Conservation (phyloP, 35 echinoderm and acorn worm genomes). For the Apostichopus japonicus region DNA sequence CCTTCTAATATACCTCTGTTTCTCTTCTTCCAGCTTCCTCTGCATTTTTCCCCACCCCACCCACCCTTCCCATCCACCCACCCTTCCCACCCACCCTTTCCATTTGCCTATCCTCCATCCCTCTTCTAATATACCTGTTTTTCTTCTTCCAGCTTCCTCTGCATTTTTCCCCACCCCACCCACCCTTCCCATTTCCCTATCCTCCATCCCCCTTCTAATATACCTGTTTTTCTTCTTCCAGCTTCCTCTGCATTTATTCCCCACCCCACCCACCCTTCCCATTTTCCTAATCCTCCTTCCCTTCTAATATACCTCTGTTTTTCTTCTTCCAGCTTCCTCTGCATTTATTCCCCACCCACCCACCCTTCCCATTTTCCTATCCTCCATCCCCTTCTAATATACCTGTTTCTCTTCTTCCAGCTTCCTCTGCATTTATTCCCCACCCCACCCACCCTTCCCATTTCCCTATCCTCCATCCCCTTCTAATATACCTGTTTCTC, state of each 20-base stretch:
- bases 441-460: slow-evolving; percentile 39
- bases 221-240: too few relatives aligned
- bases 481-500: slow-evolving; percentile 54
- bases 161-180: too few relatives aligned
- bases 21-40: slow-evolving; percentile 74
- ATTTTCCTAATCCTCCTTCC: slow-evolving; percentile 67
- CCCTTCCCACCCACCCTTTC: too few relatives aligned
- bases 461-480: slow-evolving; percentile 60
- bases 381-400: not conserved
- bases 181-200: too few relatives aligned
- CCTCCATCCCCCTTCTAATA: too few relatives aligned
- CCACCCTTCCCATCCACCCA: slow-evolving; percentile 5
- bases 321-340: too few relatives aligned
- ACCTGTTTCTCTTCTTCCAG: slow-evolving; percentile 68
- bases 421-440: slow-evolving; percentile 42
- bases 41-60: too few relatives aligned
- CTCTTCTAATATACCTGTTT: too few relatives aligned
- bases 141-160: too few relatives aligned
- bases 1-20: slow-evolving; percentile 25
- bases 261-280: not conserved
- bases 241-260: too few relatives aligned
- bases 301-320: slow-evolving; percentile 40
- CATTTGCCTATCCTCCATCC: too few relatives aligned
- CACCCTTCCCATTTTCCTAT: slow-evolving; percentile 55
- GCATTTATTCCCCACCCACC: too few relatives aligned